Conservation (phyloP, 2,113 vertebrate species). For the Mormoops blainvillei region DNA sequence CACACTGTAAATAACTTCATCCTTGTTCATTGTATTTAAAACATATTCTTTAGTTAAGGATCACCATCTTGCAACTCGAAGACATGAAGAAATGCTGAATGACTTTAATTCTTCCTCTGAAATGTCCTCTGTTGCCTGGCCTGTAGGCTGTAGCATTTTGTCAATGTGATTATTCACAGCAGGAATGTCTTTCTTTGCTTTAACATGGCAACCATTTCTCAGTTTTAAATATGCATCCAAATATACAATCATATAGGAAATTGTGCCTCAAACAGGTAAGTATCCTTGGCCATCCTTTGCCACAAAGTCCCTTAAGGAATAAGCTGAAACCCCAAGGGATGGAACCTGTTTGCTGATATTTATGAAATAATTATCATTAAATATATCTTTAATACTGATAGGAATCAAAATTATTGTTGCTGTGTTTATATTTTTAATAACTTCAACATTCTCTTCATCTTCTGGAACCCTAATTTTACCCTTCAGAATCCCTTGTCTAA, state of each 20-base stretch:
- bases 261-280: constrained; percentile 84
- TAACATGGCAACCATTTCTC: constrained; percentile 89
- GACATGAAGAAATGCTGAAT: constrained; percentile 87
- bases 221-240: constrained; percentile 88
- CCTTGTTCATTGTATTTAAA: constrained; percentile 83
- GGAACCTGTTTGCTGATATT: constrained; percentile 86
- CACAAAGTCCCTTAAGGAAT: constrained; percentile 88
- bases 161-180: constrained; percentile 83
- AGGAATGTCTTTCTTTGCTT: constrained; percentile 84
- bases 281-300: constrained; percentile 82
- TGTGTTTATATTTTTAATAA: constrained; percentile 91
- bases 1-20: constrained; percentile 87
- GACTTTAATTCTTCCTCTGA: constrained; percentile 87
- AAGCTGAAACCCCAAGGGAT: constrained; percentile 87
- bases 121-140: constrained; percentile 85
- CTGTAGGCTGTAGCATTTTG: constrained; percentile 84
- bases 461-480: constrained; percentile 84
- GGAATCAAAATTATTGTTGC: constrained; percentile 86
- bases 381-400: constrained; percentile 82
- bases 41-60: constrained; percentile 86
- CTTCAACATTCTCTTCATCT: constrained; percentile 93
- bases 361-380: constrained; percentile 85
- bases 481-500: constrained; percentile 86
- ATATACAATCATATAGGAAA: constrained; percentile 90
- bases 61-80: constrained; percentile 83